Conservation (phyloP, 2,888 invertebrate genomes). For the Labia minor region DNA sequence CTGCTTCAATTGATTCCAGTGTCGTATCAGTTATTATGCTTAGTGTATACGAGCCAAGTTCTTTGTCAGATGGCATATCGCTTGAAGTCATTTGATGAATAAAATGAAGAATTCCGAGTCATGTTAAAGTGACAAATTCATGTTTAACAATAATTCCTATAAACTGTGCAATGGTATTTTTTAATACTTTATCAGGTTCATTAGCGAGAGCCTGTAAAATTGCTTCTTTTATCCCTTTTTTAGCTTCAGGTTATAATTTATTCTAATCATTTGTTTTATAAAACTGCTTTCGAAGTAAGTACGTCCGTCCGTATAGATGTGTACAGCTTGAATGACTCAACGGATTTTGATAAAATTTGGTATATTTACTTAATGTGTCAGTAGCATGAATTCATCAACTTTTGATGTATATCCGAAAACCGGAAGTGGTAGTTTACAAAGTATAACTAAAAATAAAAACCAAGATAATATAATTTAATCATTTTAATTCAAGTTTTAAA, state of each 20-base stretch:
- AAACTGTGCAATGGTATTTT: constrained; percentile 58
- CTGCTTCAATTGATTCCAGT: constrained; percentile 55
- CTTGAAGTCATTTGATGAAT: too few species aligned
- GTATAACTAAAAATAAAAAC: too few species aligned
- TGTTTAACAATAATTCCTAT: constrained; percentile 61
- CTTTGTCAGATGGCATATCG: constrained; percentile 52
- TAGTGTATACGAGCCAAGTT: constrained; percentile 56
- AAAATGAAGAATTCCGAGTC: constrained; percentile 56
- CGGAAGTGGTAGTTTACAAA: too few species aligned
- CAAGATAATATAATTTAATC: too few species aligned
- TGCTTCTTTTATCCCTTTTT: constrained; percentile 46
- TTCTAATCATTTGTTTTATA: constrained; percentile 55
- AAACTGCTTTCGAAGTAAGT: constrained; percentile 53
- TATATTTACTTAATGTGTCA: too few species aligned
- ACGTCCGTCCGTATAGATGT: too few species aligned
- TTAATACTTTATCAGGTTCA: constrained; percentile 53
- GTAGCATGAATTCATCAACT: too few species aligned
- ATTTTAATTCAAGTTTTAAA: too few species aligned
- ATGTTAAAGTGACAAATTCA: constrained; percentile 50
- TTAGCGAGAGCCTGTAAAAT: constrained; percentile 49
- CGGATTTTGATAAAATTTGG: too few species aligned
- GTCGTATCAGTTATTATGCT: constrained; percentile 58
- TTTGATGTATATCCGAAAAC: too few species aligned
- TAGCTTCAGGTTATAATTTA: constrained; percentile 45
- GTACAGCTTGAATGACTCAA: too few species aligned